Conservation (phyloP, 1,140 invertebrate species). For the Pentalonia nigronervosa region DNA sequence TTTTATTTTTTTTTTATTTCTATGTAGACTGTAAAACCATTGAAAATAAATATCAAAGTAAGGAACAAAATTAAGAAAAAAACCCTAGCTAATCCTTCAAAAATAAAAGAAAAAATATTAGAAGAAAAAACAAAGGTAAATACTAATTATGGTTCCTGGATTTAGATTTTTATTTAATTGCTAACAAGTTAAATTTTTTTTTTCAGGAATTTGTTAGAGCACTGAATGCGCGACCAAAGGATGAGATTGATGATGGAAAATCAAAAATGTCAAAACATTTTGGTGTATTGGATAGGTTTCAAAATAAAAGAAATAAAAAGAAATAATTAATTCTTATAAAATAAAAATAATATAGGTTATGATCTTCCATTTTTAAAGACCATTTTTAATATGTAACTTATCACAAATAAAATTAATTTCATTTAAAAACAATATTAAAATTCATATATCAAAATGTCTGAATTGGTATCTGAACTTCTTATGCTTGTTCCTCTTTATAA, state of each 20-base stretch:
- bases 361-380: background rate
- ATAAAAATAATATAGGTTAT: no score
- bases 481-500: no score
- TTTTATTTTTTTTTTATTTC: background rate
- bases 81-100: conserved; percentile 52
- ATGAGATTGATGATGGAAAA: background rate
- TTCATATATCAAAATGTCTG: conserved; percentile 67
- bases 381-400: background rate
- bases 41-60: conserved; percentile 52
- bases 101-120: conserved; percentile 56
- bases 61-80: conserved; percentile 46
- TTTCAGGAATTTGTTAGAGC: conserved; percentile 40
- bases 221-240: background rate
- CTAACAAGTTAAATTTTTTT: background rate
- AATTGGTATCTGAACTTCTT: conserved; percentile 68
- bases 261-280: background rate
- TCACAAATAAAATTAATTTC: background rate
- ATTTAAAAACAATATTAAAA: conserved; percentile 62
- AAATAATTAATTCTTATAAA: background rate
- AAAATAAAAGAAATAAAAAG: conserved; percentile 45
- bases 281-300: conserved; percentile 37
- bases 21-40: conserved; percentile 47
- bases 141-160: background rate
- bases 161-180: background rate
- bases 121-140: conserved; percentile 58